Percentiles rank a stretch among this genome's conserved stretches.
Evolutionary conservation across 2,888 invertebrate species (phyloP).

Genomic region (Dyspetes luteomarginatus): DNA sequence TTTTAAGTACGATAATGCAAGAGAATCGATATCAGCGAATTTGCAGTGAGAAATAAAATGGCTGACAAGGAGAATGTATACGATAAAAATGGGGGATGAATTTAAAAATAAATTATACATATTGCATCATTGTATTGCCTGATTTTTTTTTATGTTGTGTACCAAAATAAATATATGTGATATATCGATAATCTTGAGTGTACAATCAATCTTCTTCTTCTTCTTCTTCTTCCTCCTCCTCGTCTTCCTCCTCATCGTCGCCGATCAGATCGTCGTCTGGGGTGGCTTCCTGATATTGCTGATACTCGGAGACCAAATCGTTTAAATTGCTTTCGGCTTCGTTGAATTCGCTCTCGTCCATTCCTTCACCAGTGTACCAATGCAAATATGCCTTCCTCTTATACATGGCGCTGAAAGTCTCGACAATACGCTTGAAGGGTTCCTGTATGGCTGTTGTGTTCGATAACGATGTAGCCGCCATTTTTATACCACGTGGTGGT

Average conservation of each 20-base stretch:
- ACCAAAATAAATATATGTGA: constrained; percentile 26
- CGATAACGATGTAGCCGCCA: constrained; percentile 94
- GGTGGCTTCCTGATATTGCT: constrained; percentile 97
- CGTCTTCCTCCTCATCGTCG: constrained; percentile 86
- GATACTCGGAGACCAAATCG: constrained; percentile 96
- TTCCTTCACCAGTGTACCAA: constrained; percentile 99
- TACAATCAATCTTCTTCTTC: constrained; percentile 80
- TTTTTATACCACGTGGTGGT: constrained; percentile 89
- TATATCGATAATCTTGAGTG: constrained; percentile 18
- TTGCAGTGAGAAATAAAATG: background rate
- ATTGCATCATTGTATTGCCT: constrained; percentile 15
- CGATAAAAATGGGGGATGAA: background rate
- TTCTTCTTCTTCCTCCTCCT: constrained; percentile 84
- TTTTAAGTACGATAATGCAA: too few species aligned
- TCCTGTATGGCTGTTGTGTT: constrained; percentile 94
- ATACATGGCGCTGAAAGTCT: constrained; percentile 97
- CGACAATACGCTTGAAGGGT: constrained; percentile 92
- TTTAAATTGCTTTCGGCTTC: constrained; percentile 99
- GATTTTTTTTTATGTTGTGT: constrained; percentile 32
- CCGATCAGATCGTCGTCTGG: constrained; percentile 94
- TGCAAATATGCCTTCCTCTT: constrained; percentile 97
- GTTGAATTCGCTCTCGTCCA: constrained; percentile 99
- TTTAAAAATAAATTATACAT: background rate
- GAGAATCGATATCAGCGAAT: background rate
- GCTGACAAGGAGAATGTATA: background rate